Evolutionary conservation across 2,113 vertebrate genomes (phyloP), one percentile per base, ranked within the genome.

Genomic region (Scomber japonicus): DNA sequence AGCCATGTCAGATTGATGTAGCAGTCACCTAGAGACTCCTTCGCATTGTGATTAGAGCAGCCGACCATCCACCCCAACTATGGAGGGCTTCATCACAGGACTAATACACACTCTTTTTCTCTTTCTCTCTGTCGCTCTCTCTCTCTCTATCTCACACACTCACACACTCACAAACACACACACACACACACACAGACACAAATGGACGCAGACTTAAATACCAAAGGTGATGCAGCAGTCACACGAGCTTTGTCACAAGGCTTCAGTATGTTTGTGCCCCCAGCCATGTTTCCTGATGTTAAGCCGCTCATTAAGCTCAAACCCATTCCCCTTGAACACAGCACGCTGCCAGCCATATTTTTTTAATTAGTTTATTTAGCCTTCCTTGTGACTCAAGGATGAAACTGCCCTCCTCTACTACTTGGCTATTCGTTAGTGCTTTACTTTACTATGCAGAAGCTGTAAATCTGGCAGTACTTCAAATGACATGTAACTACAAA

Each of bases 361-460:
- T 40, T 91, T 90, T 92, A 94, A 94, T 94, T 94, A 89, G 91
- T 94, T 94, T 93, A 90, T 92, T 92, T 91, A 92, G 90, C 83
- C 81, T 77, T 92, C 82, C 78, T 90, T 83, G 71, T 85, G 89
- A 89, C 89, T 92, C 88, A 86, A 82, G 88, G 81, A 91, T 88
- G 79, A 84, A 84, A 54, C 83, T 85, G 81, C 85, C 91, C 89
- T 91, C 87, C 82, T 90, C 82, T 71, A 77, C 46, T 79, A 88
- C 70, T 78, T 66, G 53, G 82, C 80, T 75, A 79, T 88, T 86
- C 74, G 46, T 82, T 66, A 77, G 80, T 49, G 44, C 67, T 86
- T 91, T 79, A 55, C 60, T 82, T 66, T 54, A 81, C 77, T 87
- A 80, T 79, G 83, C 81, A 83, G 89, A 81, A 82, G 78, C 35